phyloP scores from a whole-genome alignment of 2,113 vertebrate species.

The Pygoscelis antarcticus region DNA sequence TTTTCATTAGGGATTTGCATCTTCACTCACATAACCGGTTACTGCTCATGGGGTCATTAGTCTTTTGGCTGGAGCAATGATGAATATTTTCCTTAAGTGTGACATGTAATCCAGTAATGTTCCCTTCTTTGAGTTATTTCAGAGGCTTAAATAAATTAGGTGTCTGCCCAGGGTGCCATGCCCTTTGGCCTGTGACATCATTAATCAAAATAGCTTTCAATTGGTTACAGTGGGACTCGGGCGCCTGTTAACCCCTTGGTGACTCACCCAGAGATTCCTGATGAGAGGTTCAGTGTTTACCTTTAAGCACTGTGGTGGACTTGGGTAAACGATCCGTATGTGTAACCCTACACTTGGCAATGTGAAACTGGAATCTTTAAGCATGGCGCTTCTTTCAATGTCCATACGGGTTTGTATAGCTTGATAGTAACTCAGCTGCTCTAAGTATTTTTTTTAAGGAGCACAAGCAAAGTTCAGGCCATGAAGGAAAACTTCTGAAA shows the following conservation, averaged over 20 bases:
- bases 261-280: not conserved
- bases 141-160: conserved; percentile 97
- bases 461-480: not conserved
- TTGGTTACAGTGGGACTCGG: conserved; percentile 77
- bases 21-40: conserved; percentile 12
- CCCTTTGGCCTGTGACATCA: conserved; percentile 90
- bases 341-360: not conserved
- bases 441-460: not conserved
- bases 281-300: not conserved
- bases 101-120: conserved; percentile 77
- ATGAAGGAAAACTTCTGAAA: not conserved
- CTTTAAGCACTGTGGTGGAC: not conserved
- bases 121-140: conserved; percentile 83
- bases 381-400: not conserved
- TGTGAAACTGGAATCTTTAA: not conserved
- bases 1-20: conserved; percentile 51
- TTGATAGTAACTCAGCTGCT: not conserved
- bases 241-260: conserved; percentile 57
- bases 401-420: not conserved
- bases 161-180: conserved; percentile 88
- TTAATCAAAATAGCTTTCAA: conserved; percentile 89
- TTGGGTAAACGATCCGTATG: not conserved
- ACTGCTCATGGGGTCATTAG: conserved; percentile 1
- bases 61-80: conserved; percentile 70
- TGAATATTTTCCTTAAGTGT: conserved; percentile 85